These are phyloP conservation scores for Pachycephala philippinensis DNA, from an alignment of 2,113 vertebrate genomes.

Conservation along the genomic window DNA sequence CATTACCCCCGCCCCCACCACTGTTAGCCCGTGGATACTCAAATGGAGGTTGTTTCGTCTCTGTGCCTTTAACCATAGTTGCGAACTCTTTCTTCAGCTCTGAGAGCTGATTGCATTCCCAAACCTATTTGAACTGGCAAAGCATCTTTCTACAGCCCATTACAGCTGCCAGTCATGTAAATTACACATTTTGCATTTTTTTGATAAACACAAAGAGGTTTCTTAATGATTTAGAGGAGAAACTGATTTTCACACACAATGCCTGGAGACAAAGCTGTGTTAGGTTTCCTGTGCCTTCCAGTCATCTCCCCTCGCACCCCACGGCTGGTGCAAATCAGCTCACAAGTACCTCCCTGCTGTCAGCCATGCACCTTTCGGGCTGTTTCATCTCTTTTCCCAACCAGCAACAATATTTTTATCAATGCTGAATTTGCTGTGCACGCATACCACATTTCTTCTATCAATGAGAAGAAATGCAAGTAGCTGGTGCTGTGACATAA, in stretches of 20 bases:
- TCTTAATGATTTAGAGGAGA: neutral
- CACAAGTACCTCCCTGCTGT: neutral
- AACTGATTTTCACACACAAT: neutral
- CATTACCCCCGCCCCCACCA: no score
- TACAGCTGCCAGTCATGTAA: neutral
- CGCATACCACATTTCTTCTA: neutral
- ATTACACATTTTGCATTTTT: neutral
- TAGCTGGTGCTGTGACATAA: neutral
- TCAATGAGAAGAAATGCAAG: neutral
- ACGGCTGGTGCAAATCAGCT: neutral
- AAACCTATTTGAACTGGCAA: neutral
- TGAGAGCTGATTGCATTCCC: neutral
- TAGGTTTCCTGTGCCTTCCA: neutral
- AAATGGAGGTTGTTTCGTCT: accelerated
- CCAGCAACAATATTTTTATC: neutral
- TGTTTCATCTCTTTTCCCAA: neutral
- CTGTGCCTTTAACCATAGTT: neutral
- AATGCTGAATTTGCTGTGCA: neutral
- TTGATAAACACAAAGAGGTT: neutral
- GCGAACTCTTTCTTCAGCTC: neutral
- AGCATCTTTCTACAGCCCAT: neutral
- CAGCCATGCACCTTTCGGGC: neutral
- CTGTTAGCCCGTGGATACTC: neutral
- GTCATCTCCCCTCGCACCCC: neutral
- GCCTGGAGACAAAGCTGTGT: neutral